Evolutionary conservation across 2,797 vertebrate genomes (phyloP), one percentile per base, ranked within the genome.

Genomic region (Sciurus carolinensis): DNA sequence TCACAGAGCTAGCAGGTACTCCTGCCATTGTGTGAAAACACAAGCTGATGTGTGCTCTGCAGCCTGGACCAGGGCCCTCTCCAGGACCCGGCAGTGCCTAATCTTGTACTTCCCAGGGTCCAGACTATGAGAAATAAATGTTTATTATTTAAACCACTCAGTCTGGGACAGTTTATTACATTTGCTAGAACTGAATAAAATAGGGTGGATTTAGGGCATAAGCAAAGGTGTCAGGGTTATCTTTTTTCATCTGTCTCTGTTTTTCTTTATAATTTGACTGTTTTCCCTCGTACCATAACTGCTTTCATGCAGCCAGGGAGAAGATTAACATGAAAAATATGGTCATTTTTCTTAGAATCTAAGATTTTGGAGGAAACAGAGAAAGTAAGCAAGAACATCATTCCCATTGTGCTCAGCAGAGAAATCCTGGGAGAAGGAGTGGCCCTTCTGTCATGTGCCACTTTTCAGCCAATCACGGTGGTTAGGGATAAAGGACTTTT

Each of bases 201-300:
- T 33, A 42, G 47, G n/a, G 17, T 59, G 14, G 64, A 26, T 24
- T 6, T 13, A 54, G 52, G 22, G n/a, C 26, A 50, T 44, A 89
- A 62, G 71, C 73, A 59, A 30, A 30, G 39, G 39, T 69, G 42
- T 33, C 47, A 18, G 1, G 26, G 5, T 77, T 73, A 22, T 73
- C 17, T 67, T 83, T 79, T 76, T 72, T 87, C 30, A 42, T 88
- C 36, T 72, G 28, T 87, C 50, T 90, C 66, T 96, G 28, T 39
- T 59, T 84, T 84, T 84, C 75, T 90, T 87, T 87, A 30, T 71
- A 73, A 42, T 20, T 62, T 69, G 72, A 20, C 50, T 80, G 90
- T n/a, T 77, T 94, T 80, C 30, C 12, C 28, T 92, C 3, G 17
- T n/a, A 5, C 79, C 33, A 52, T 87, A 36, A 9, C 15, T 64